phyloP scores from a whole-genome alignment of 1,140 invertebrate genomes.

The Antheraea mylitta region DNA sequence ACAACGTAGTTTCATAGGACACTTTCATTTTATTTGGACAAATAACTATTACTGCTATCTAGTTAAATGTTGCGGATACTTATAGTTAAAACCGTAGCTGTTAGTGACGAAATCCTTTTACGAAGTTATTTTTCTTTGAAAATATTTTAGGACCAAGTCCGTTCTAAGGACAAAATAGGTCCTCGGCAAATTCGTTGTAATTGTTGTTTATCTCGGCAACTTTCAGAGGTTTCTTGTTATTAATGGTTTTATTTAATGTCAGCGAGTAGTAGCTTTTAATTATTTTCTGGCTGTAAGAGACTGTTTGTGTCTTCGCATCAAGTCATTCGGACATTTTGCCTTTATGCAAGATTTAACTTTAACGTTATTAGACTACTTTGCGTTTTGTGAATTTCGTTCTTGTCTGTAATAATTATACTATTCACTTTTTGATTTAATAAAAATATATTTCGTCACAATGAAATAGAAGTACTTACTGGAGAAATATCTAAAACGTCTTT shows the following conservation, averaged over 20 bases:
- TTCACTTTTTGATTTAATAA: background rate
- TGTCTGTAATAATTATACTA: background rate
- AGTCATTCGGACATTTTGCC: slow-evolving; percentile 31
- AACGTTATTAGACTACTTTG: slow-evolving; percentile 26
- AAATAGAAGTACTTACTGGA: too few species aligned
- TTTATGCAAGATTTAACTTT: slow-evolving; percentile 36
- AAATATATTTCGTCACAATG: too few species aligned
- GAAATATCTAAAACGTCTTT: too few species aligned
- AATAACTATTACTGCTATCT: background rate
- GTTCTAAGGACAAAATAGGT: slow-evolving; percentile 36
- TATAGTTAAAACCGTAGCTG: slow-evolving; percentile 1
- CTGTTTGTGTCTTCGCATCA: slow-evolving; percentile 40
- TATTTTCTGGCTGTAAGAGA: slow-evolving; percentile 46
- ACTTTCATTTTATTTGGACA: background rate
- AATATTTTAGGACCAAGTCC: slow-evolving; percentile 18
- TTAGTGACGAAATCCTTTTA: slow-evolving; percentile 12
- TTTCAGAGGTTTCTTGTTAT: slow-evolving; percentile 62
- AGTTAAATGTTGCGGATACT: background rate
- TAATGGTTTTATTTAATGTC: slow-evolving; percentile 66
- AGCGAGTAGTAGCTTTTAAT: slow-evolving; percentile 56
- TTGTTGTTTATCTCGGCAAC: slow-evolving; percentile 61
- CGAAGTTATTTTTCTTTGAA: slow-evolving; percentile 16
- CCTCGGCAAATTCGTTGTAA: slow-evolving; percentile 47
- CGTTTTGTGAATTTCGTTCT: slow-evolving; percentile 10
- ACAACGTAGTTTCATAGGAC: background rate